Evolutionary conservation across 2,797 vertebrate genomes (phyloP).

Genomic region (Myripristis jacobus): DNA sequence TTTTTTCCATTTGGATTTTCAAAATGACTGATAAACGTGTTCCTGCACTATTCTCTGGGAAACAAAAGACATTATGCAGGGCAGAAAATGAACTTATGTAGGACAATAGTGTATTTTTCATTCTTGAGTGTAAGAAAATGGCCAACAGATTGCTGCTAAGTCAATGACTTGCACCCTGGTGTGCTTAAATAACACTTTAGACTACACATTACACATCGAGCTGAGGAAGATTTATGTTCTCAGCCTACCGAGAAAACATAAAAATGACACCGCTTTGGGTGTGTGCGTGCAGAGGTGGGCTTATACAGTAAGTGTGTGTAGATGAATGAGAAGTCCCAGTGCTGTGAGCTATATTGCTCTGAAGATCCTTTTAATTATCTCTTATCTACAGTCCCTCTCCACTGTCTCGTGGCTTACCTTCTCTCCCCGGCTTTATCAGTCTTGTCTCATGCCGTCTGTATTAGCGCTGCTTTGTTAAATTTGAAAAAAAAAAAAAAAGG

Average conservation of each 20-base stretch:
- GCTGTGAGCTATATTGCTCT: slow-evolving; percentile 55
- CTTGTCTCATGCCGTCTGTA: slow-evolving; percentile 58
- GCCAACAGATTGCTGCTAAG: slow-evolving; percentile 56
- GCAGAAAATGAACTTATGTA: slow-evolving; percentile 39
- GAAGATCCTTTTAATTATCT: slow-evolving; percentile 77
- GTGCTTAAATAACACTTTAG: slow-evolving; percentile 49
- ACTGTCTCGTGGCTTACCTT: slow-evolving; percentile 49
- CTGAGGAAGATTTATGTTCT: slow-evolving; percentile 40
- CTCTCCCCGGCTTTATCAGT: slow-evolving; percentile 62
- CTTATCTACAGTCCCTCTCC: slow-evolving; percentile 42
- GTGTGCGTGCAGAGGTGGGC: slow-evolving; percentile 17
- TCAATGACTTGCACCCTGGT: slow-evolving; percentile 58
- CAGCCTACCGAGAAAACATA: slow-evolving; percentile 33
- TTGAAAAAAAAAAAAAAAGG: background rate
- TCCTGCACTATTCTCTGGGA: slow-evolving; percentile 24
- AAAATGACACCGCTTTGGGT: slow-evolving; percentile 31
- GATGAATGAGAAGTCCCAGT: slow-evolving; percentile 50
- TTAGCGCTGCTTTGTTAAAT: slow-evolving; percentile 67
- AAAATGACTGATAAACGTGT: slow-evolving; percentile 4
- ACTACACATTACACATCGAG: slow-evolving; percentile 28
- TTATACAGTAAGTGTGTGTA: slow-evolving; percentile 48
- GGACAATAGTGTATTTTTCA: slow-evolving; percentile 61
- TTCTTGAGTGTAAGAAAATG: slow-evolving; percentile 68
- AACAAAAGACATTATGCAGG: slow-evolving; percentile 21
- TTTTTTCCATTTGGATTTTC: slow-evolving; percentile 27